A percentile compares a stretch with the other conserved stretches of the same genome.
Evolutionary conservation across 2,113 vertebrate species (phyloP).

Genomic region (Gallinago jamesoni): DNA sequence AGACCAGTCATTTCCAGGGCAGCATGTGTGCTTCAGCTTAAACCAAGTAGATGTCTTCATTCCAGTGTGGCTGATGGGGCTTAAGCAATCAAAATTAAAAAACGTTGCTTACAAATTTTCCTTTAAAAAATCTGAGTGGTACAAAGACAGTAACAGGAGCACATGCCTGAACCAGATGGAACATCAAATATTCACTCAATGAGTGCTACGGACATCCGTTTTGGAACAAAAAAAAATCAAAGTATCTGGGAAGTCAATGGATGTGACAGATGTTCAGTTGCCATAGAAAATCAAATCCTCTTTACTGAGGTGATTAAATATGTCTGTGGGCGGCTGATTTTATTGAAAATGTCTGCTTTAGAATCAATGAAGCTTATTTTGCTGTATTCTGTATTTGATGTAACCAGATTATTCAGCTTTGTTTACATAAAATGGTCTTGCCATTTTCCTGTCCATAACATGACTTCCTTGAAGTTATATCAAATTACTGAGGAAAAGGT

Average conservation of each 20-base stretch:
- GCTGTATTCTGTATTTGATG: neutral
- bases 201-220: fast-evolving
- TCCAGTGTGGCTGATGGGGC: neutral
- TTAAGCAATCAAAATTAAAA: neutral
- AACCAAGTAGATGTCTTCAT: neutral
- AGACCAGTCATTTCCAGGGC: neutral
- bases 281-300: conserved; percentile 22
- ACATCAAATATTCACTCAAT: neutral
- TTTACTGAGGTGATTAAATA: conserved; percentile 4
- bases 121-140: neutral
- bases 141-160: neutral
- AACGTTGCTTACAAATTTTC: neutral
- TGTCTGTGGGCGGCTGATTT: neutral
- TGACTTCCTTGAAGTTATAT: neutral
- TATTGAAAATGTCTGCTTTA: conserved; percentile 6
- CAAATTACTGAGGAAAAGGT: neutral
- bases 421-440: neutral
- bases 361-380: neutral
- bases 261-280: neutral
- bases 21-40: neutral
- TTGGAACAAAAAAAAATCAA: neutral
- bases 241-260: neutral
- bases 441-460: neutral
- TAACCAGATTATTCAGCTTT: neutral
- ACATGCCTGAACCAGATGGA: neutral